A percentile compares a stretch with the other conserved stretches of the same genome.
These are phyloP conservation scores for Drosophila pseudoananassae DNA, from an alignment of 1,140 invertebrate genomes.

Conservation along the genomic window DNA sequence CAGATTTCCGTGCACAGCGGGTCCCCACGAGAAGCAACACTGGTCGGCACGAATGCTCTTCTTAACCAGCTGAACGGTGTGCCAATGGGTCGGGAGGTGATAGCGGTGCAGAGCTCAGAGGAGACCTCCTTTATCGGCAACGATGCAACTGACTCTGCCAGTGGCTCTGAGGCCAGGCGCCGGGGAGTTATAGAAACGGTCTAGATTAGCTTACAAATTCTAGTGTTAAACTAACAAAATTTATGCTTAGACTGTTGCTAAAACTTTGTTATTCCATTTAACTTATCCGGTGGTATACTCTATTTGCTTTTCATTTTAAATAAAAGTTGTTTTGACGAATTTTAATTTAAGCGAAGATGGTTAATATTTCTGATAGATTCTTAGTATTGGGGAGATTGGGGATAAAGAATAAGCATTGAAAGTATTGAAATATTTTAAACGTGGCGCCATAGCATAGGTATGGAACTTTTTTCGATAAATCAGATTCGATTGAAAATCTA, in stretches of 20 bases:
- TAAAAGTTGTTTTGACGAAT: constrained; percentile 64
- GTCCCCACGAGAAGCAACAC: constrained; percentile 64
- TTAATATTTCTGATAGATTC: too few relatives aligned
- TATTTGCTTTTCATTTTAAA: constrained; percentile 47
- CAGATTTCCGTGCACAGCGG: constrained; percentile 84
- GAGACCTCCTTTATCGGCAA: constrained; percentile 90
- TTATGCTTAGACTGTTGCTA: constrained; percentile 62
- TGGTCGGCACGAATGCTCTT: constrained; percentile 53
- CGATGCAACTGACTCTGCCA: constrained; percentile 52
- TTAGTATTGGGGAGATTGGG: too few relatives aligned
- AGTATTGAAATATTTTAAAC: too few relatives aligned
- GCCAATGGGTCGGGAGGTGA: constrained; percentile 59
- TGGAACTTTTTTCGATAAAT: neutral
- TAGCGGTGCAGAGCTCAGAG: constrained; percentile 85
- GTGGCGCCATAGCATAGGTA: too few relatives aligned
- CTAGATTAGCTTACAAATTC: constrained; percentile 69
- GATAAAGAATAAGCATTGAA: too few relatives aligned
- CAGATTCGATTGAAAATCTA: neutral
- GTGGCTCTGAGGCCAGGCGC: constrained; percentile 64
- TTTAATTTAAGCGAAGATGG: constrained; percentile 4
- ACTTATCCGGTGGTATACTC: constrained; percentile 28
- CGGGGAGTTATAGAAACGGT: constrained; percentile 88
- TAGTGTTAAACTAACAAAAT: constrained; percentile 40
- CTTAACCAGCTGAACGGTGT: constrained; percentile 61
- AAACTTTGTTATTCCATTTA: constrained; percentile 63